Conservation (phyloP, 2,888 invertebrate species). For the Empis stercorea region DNA sequence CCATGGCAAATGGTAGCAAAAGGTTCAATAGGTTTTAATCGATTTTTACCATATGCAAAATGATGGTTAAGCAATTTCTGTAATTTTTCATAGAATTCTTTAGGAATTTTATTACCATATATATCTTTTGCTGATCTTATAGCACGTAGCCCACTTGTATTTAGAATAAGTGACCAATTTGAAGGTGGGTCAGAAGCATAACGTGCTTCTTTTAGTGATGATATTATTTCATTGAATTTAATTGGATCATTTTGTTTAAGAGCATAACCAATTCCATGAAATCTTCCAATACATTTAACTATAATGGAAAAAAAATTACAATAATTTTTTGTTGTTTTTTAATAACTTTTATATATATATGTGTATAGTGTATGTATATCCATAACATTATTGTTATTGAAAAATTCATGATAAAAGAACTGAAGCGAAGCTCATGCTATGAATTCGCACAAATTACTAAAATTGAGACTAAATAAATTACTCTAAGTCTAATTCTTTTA, state of each 20-base stretch:
- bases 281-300: constrained; percentile 25
- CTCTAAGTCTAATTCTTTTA: too few species aligned
- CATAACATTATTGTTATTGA: too few species aligned
- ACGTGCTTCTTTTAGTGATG: constrained; percentile 23
- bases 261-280: constrained; percentile 31
- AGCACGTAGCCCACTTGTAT: constrained; percentile 14
- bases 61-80: constrained; percentile 13
- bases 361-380: too few species aligned
- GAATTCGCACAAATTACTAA: too few species aligned
- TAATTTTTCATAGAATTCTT: constrained; percentile 20
- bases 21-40: constrained; percentile 27
- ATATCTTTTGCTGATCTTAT: constrained; percentile 13
- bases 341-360: too few species aligned
- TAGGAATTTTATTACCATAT: constrained; percentile 19
- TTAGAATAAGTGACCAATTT: constrained; percentile 15
- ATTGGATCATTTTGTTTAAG: constrained; percentile 20
- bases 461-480: too few species aligned
- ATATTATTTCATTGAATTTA: constrained; percentile 19
- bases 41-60: constrained; percentile 18
- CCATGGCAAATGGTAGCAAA: constrained; percentile 30
- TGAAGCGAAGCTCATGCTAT: too few species aligned
- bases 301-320: constrained; percentile 1
- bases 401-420: too few species aligned
- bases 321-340: neutral
- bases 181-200: constrained; percentile 14